Conservation (phyloP, 1,140 invertebrate species). For the Brachystomella parvula region DNA sequence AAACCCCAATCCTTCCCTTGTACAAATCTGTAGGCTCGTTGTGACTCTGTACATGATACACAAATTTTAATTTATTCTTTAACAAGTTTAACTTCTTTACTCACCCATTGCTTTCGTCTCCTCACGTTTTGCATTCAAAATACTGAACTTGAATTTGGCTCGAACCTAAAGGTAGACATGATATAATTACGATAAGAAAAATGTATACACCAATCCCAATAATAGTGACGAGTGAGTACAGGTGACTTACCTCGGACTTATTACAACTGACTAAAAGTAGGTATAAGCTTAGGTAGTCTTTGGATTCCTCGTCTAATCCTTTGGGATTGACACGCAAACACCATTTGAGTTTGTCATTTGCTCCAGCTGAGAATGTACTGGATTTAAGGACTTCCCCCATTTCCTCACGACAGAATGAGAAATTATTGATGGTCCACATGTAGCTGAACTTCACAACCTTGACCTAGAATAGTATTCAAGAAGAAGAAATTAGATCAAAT, state of each 20-base stretch:
- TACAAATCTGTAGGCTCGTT: constrained; percentile 93
- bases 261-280: constrained; percentile 97
- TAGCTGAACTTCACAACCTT: constrained; percentile 99
- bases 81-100: background rate
- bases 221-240: too few species aligned
- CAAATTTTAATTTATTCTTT: background rate
- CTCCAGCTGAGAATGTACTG: constrained; percentile 96
- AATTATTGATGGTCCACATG: constrained; percentile 99
- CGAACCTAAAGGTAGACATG: too few species aligned
- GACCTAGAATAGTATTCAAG: constrained; percentile 61
- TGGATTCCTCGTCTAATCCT: constrained; percentile 98
- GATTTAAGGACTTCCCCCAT: constrained; percentile 99
- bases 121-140: constrained; percentile 98
- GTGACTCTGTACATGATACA: constrained; percentile 57
- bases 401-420: constrained; percentile 98
- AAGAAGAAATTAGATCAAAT: constrained; percentile 16
- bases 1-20: constrained; percentile 99
- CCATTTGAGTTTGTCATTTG: constrained; percentile 99
- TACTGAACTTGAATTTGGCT: constrained; percentile 99
- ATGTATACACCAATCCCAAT: too few species aligned
- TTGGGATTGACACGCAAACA: constrained; percentile 89
- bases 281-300: constrained; percentile 98
- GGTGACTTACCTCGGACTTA: constrained; percentile 98
- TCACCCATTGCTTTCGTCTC: constrained; percentile 81
- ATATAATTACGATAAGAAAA: too few species aligned